Conservation (phyloP, 1,140 invertebrate species). For the Nephila pilipes region DNA sequence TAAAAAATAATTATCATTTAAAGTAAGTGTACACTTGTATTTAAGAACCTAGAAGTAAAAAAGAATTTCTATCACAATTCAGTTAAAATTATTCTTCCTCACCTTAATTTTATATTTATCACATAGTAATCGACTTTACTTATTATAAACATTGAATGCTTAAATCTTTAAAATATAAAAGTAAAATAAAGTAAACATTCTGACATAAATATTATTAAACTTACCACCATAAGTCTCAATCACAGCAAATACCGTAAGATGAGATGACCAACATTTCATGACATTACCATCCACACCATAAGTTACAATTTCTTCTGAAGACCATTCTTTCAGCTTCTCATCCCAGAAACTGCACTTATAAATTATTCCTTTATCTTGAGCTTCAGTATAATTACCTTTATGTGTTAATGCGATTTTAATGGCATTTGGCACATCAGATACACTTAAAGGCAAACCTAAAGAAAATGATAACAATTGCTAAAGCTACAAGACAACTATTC, state of each 20-base stretch:
- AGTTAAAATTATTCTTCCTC: too few relatives aligned
- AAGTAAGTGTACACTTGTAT: too few relatives aligned
- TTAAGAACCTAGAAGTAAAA: too few relatives aligned
- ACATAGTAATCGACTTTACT: too few relatives aligned
- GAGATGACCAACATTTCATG: constrained; percentile 77
- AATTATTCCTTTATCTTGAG: constrained; percentile 1
- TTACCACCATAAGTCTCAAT: constrained; percentile 61
- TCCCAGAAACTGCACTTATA: constrained; percentile 77
- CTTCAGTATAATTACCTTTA: constrained; percentile 63
- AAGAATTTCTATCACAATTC: too few relatives aligned
- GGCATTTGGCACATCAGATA: constrained; percentile 71
- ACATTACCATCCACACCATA: constrained; percentile 62
- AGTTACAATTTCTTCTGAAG: constrained; percentile 68
- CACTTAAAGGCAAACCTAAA: constrained; percentile 33
- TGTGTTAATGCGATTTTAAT: constrained; percentile 67
- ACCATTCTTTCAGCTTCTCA: constrained; percentile 68
- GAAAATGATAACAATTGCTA: too few relatives aligned
- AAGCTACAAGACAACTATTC: too few relatives aligned
- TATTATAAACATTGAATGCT: too few relatives aligned
- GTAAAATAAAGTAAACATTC: too few relatives aligned
- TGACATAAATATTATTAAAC: background rate
- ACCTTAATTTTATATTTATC: too few relatives aligned
- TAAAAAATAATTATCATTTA: too few relatives aligned
- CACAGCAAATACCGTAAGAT: constrained; percentile 76
- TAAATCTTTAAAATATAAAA: too few relatives aligned